Conservation (phyloP, 2,797 vertebrate species). For the Scomberomorus guttatus region DNA sequence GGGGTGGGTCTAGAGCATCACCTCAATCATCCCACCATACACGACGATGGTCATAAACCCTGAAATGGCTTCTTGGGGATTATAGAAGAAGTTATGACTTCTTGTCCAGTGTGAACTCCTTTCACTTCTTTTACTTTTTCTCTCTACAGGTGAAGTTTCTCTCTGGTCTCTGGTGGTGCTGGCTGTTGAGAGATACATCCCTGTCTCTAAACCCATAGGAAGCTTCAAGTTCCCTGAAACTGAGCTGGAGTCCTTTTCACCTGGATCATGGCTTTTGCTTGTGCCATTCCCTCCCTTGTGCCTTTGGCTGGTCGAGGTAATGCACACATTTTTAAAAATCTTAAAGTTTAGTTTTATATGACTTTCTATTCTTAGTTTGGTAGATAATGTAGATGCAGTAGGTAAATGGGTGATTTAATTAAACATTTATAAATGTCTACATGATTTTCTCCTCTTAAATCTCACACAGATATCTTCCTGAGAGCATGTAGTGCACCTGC, state of each 20-base stretch:
- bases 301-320: conserved; percentile 88
- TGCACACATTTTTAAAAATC: neutral
- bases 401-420: too few species aligned
- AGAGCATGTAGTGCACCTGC: conserved; percentile 88
- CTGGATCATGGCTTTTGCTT: conserved; percentile 86
- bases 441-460: neutral
- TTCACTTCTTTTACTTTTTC: neutral
- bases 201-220: conserved; percentile 90
- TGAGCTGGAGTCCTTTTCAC: conserved; percentile 82
- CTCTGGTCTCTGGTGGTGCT: conserved; percentile 72
- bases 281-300: conserved; percentile 85
- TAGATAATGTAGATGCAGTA: neutral
- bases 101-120: too few species aligned
- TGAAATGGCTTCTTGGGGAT: too few species aligned
- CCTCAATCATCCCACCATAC: too few species aligned
- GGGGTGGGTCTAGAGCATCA: too few species aligned
- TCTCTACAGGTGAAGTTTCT: conserved; percentile 42
- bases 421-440: too few species aligned
- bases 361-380: too few species aligned
- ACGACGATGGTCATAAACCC: too few species aligned
- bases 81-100: too few species aligned
- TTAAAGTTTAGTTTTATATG: too few species aligned
- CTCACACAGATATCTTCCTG: conserved; percentile 84
- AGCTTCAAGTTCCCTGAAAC: conserved; percentile 85
- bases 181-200: conserved; percentile 84